A percentile compares a stretch with the other conserved stretches of the same genome.
These are phyloP conservation scores for Malurus elegans DNA, from an alignment of 2,113 vertebrate genomes.

Conservation along the genomic window DNA sequence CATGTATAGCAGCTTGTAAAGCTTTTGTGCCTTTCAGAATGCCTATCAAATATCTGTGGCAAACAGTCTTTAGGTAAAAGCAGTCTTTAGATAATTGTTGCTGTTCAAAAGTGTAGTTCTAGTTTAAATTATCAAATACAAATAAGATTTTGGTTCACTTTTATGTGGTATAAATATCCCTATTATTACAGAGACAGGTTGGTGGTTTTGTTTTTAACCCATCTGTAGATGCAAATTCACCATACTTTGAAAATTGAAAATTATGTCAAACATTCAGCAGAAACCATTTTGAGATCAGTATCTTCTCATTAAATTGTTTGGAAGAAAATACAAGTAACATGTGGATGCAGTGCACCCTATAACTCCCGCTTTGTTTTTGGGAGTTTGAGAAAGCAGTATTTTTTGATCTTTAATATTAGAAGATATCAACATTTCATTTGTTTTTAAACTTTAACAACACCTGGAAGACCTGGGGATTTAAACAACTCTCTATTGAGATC, in stretches of 20 bases:
- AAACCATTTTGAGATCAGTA: neutral
- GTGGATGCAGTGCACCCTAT: neutral
- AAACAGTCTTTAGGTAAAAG: neutral
- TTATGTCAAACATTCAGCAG: neutral
- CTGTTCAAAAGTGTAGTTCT: neutral
- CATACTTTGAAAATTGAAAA: neutral
- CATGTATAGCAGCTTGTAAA: neutral
- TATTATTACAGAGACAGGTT: neutral
- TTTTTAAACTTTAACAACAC: neutral
- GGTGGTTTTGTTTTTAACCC: neutral
- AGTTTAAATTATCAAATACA: neutral
- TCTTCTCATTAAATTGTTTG: neutral
- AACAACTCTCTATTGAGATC: neutral
- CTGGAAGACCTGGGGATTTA: neutral
- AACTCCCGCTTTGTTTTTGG: neutral
- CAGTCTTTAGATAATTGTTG: neutral
- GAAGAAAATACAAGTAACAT: neutral
- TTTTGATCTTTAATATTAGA: neutral
- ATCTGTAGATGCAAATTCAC: neutral
- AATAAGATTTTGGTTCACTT: neutral
- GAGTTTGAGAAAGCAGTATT: neutral
- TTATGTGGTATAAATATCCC: neutral
- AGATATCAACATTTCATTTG: neutral
- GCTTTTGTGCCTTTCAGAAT: neutral
- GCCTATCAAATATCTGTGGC: neutral